These are phyloP conservation scores for Acanthosepion esculentum DNA, from an alignment of 2,888 invertebrate species.

Conservation along the genomic window DNA sequence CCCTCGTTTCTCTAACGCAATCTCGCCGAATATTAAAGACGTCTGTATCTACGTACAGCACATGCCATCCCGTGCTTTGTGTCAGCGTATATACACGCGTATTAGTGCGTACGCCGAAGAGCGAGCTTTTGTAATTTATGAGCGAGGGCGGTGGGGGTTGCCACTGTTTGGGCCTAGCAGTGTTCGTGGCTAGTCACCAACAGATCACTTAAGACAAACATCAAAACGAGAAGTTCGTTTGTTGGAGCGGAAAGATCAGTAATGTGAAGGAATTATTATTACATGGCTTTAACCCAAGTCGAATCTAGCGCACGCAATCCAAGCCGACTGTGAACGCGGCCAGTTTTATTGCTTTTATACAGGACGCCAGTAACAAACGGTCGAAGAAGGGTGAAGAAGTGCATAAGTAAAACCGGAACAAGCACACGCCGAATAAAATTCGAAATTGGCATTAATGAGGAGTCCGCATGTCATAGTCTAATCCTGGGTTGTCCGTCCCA, in stretches of 20 bases:
- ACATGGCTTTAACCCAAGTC: not conserved
- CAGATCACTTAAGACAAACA: not conserved
- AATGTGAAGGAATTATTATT: conserved; percentile 21
- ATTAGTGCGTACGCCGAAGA: not conserved
- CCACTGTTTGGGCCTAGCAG: not conserved
- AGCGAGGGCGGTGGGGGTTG: not conserved
- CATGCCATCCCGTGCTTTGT: not conserved
- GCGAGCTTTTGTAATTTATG: not conserved
- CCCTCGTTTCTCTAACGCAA: not conserved
- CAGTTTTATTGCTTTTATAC: not conserved
- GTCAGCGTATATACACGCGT: too few relatives aligned
- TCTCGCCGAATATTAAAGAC: not conserved
- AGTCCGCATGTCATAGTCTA: not conserved
- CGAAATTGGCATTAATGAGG: conserved; percentile 5
- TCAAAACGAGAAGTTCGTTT: not conserved
- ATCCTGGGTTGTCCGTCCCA: not conserved
- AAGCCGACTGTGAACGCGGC: not conserved
- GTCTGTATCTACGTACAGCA: not conserved
- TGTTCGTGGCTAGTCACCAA: conserved; percentile 17
- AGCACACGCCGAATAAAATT: not conserved
- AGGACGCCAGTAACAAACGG: not conserved
- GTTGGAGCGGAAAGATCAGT: conserved; percentile 33
- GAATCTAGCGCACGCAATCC: not conserved
- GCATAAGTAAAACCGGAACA: not conserved
- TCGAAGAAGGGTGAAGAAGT: not conserved